phyloP scores from a whole-genome alignment of 1,140 invertebrate genomes.

The Eciton burchellii region DNA sequence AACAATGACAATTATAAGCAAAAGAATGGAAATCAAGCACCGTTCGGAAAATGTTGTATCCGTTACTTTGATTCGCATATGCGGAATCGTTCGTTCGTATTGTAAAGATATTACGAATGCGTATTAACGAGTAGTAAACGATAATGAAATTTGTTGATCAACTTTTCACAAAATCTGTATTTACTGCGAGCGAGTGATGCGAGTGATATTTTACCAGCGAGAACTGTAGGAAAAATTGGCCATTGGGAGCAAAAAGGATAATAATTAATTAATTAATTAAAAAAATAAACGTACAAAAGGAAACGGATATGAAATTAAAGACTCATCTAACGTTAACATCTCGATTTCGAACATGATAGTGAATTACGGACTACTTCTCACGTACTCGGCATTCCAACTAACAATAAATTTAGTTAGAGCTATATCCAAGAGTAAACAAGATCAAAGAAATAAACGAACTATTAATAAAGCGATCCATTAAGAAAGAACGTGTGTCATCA shows the following conservation, averaged over 20 bases:
- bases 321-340: not conserved
- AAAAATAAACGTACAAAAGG: no score
- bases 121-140: not conserved
- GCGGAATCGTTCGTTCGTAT: conserved; percentile 30
- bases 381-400: conserved; percentile 31
- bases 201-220: not conserved
- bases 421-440: not conserved
- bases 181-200: not conserved
- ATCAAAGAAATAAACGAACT: conserved; percentile 7
- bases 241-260: no score
- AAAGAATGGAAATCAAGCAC: conserved; percentile 10
- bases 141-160: not conserved
- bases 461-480: not conserved
- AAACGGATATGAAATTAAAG: not conserved
- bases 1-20: conserved; percentile 18
- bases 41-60: conserved; percentile 10
- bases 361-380: not conserved
- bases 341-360: not conserved
- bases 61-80: conserved; percentile 13
- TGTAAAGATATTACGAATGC: not conserved
- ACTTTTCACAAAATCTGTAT: not conserved
- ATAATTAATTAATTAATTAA: no score
- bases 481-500: not conserved
- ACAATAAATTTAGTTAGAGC: not conserved
- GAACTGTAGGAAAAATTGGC: no score